A percentile compares a stretch with the other conserved stretches of the same genome.
These are phyloP conservation scores for Phengaris alcon DNA, from an alignment of 2,888 invertebrate genomes.

Conservation along the genomic window DNA sequence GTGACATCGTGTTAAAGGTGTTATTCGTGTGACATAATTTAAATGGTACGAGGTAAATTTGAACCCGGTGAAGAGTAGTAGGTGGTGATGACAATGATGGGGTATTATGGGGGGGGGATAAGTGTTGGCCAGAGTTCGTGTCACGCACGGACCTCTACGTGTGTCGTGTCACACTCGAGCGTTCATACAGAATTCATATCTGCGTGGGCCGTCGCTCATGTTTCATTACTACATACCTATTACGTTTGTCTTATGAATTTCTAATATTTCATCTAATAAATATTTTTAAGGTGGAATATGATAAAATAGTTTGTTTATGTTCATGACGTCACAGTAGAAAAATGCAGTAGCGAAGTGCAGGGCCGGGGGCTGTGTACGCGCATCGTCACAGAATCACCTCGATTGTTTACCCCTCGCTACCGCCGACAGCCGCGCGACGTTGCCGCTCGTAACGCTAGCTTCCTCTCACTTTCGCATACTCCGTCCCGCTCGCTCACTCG, in stretches of 20 bases:
- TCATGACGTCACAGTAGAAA: slow-evolving; percentile 65
- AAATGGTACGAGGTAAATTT: too few relatives aligned
- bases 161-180: slow-evolving; percentile 7
- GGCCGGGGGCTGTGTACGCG: slow-evolving; percentile 59
- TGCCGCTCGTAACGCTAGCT: slow-evolving; percentile 66
- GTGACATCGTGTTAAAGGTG: too few relatives aligned
- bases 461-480: slow-evolving; percentile 77
- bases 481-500: slow-evolving; percentile 50
- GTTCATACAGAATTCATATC: not conserved
- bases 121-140: slow-evolving; percentile 5
- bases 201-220: not conserved
- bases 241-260: not conserved
- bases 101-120: too few relatives aligned
- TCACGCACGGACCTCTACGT: slow-evolving; percentile 6
- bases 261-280: not conserved
- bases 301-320: slow-evolving; percentile 6
- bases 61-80: not conserved
- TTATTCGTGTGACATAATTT: not conserved
- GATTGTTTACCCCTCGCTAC: slow-evolving; percentile 71
- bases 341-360: slow-evolving; percentile 72
- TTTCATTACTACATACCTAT: not conserved
- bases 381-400: slow-evolving; percentile 68
- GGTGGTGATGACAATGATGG: not conserved
- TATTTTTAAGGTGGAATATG: not conserved
- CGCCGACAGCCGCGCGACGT: slow-evolving; percentile 52